A percentile compares a stretch with the other conserved stretches of the same genome.
Conservation (phyloP, 1,140 invertebrate species). For the Oreohelix idahoensis region DNA sequence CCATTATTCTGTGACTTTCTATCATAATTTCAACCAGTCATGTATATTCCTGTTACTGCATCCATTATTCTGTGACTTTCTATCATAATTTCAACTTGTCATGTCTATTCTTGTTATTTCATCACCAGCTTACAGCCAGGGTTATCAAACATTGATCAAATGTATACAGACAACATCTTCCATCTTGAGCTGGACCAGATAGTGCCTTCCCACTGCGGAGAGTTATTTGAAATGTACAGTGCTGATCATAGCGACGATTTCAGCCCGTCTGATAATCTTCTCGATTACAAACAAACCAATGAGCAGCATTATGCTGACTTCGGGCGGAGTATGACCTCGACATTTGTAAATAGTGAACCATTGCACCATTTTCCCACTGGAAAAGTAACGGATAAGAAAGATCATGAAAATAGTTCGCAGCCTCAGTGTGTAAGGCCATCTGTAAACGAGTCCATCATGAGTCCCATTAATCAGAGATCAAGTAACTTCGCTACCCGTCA, state of each 20-base stretch:
- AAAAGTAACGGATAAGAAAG: background rate
- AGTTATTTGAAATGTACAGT: background rate
- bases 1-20: no score
- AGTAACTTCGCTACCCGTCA: background rate
- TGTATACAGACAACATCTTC: conserved; percentile 4
- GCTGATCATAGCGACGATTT: background rate
- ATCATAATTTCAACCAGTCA: no score
- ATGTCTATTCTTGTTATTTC: no score
- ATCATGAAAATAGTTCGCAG: background rate
- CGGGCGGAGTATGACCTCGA: background rate
- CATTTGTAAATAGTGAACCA: background rate
- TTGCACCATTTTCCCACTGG: background rate
- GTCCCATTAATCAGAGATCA: background rate
- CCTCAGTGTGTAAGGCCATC: background rate
- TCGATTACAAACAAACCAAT: background rate
- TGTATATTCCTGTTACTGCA: no score
- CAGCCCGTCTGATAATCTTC: background rate
- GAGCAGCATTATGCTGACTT: background rate
- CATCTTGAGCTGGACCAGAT: conserved; percentile 10
- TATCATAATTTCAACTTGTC: no score
- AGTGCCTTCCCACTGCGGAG: conserved; percentile 1
- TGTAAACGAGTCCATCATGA: background rate
- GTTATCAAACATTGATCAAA: background rate
- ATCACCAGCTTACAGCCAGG: background rate
- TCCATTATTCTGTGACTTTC: no score